Conservation (phyloP, 2,797 vertebrate species). For the Phalanger gymnotis region DNA sequence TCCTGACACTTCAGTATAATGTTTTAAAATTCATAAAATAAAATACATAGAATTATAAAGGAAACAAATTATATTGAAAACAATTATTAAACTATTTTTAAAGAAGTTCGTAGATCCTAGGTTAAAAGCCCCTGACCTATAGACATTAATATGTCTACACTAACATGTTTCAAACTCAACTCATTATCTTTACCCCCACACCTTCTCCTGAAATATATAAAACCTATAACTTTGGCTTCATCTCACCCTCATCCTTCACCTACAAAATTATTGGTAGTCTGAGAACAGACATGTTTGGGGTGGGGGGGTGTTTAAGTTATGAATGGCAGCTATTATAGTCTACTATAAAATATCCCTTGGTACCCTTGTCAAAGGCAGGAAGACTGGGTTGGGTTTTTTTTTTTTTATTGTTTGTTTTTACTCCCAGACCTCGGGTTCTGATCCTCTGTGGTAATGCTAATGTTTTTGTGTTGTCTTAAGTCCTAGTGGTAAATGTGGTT, state of each 20-base stretch:
- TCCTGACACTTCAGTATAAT: background rate
- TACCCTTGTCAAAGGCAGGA: background rate
- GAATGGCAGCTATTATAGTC: background rate
- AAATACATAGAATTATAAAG: background rate
- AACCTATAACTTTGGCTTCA: background rate
- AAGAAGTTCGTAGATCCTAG: background rate
- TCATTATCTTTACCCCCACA: background rate
- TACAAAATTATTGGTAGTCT: background rate
- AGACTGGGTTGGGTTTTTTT: no score
- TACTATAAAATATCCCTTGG: background rate
- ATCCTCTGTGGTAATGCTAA: background rate
- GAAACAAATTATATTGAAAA: background rate
- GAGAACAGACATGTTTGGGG: background rate
- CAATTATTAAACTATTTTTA: background rate
- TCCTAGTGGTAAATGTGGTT: background rate
- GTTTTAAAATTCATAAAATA: background rate
- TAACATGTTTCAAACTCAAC: background rate
- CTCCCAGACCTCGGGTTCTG: background rate
- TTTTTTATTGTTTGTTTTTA: background rate
- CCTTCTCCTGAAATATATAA: background rate
- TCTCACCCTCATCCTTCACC: background rate
- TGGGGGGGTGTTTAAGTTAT: no score
- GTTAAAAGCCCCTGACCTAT: background rate
- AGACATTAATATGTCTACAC: background rate
- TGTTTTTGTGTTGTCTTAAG: background rate